Evolutionary conservation across 2,797 vertebrate species (phyloP), one percentile per base, ranked within the genome.

Genomic region (Rachycentron canadum): DNA sequence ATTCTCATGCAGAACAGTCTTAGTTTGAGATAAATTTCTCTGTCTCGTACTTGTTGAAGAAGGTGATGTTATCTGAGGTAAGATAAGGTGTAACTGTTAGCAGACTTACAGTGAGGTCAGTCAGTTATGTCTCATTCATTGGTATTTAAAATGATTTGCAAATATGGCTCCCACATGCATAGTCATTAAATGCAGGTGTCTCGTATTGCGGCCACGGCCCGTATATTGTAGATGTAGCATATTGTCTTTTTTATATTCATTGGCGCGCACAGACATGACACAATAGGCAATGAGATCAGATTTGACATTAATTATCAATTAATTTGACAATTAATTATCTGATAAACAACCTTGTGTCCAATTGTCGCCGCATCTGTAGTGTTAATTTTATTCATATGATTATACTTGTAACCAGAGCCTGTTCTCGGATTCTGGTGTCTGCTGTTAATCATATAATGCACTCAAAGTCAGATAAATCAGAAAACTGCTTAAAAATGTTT

Each of bases 101-200:
- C 82, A 82, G 86, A 86, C 90, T 87, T 77, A 86, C 53, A 61
- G 76, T 43, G 7, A 63, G 92, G 91, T 92, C 92, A 89, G 72
- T 86, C 86, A 78, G 67, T 87, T 90, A 83, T 70, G 85, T 90
- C 90, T 83, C 86, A 81, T 89, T 91, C 88, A 91, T 90, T 85
- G 90, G 92, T 91, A 88, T 94, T 94, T 94, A 92, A 94, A 91
- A 91, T 94, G 93, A 94, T 94, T 94, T 94, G 94, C 91, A 93
- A 94, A 93, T 94, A 83, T 76, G 69, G 76, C 88, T 79, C 49
- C 79, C 61, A 32, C 82, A 91, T 93, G 86, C 90, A 93, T 90
- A 91, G 90, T 92, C 88, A 93, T 93, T 92, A 90, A 93, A 94
- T 75, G 76, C 82, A 86, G 82, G 83, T 88, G 88, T 69, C 81